A percentile compares a stretch with the other conserved stretches of the same genome.
Evolutionary conservation across 2,797 vertebrate species (phyloP).

Genomic region (Coracias cyanogaster): DNA sequence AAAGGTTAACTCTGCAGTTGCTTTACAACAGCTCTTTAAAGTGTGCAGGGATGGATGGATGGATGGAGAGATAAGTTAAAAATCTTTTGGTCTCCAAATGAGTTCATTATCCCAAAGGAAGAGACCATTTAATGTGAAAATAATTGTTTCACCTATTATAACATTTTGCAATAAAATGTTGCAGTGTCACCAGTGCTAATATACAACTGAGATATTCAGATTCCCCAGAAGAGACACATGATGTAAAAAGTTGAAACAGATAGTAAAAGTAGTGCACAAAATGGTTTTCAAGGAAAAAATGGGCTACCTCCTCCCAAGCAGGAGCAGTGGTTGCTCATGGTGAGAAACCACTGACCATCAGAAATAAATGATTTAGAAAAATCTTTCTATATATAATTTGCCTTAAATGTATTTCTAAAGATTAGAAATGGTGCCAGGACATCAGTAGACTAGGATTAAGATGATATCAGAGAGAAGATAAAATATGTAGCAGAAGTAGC

Average conservation of each 20-base stretch:
- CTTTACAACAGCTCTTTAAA: not conserved
- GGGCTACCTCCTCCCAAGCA: not conserved
- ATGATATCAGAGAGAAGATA: not conserved
- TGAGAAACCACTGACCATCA: not conserved
- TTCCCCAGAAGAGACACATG: not conserved
- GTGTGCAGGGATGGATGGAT: not conserved
- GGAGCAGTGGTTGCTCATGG: not conserved
- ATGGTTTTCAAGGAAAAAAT: not conserved
- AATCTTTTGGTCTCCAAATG: not conserved
- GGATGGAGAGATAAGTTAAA: not conserved
- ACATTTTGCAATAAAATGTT: not conserved
- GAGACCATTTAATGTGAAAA: not conserved
- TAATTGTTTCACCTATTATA: not conserved
- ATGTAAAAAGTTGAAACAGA: not conserved
- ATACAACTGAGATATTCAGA: not conserved
- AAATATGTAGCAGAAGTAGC: not conserved
- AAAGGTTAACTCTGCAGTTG: not conserved
- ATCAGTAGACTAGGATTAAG: not conserved
- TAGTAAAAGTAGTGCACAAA: not conserved
- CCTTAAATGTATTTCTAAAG: not conserved
- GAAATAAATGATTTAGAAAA: not conserved
- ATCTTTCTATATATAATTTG: not conserved
- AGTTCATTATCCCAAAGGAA: not conserved
- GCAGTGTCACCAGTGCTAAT: not conserved
- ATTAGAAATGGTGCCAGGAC: not conserved